Evolutionary conservation across 2,888 invertebrate genomes (phyloP).

Genomic region (Andrena marginata): DNA sequence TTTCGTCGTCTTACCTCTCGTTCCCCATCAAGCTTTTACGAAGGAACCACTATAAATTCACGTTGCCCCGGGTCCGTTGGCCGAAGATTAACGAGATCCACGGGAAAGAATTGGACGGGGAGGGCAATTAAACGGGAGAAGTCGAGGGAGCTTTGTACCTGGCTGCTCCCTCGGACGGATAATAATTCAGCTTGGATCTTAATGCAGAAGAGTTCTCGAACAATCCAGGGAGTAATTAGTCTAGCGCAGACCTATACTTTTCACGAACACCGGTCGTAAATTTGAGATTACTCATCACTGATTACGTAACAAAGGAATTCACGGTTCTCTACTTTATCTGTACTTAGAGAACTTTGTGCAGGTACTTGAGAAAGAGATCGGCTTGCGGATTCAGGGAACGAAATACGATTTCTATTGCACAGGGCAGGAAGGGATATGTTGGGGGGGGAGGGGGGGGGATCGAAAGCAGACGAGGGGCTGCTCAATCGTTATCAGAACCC

Average conservation of each 20-base stretch:
- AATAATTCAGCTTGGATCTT: neutral
- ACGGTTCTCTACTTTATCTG: neutral
- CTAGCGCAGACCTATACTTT: too few relatives aligned
- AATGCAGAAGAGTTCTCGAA: neutral
- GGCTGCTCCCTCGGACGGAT: neutral
- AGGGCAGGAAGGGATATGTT: neutral
- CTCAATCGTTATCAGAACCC: neutral
- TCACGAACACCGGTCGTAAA: too few relatives aligned
- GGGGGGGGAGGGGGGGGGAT: neutral
- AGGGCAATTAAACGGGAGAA: neutral
- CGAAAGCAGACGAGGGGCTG: neutral
- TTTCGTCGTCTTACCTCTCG: constrained; percentile 16
- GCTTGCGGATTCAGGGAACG: neutral
- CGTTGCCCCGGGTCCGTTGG: neutral
- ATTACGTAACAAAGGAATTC: too few relatives aligned
- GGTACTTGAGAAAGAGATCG: too few relatives aligned
- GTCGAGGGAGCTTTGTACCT: neutral
- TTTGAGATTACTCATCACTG: too few relatives aligned
- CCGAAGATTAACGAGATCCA: constrained; percentile 4
- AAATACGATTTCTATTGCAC: neutral
- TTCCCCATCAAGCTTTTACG: constrained; percentile 34
- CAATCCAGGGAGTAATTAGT: too few relatives aligned
- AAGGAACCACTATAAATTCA: constrained; percentile 22
- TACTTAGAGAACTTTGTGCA: neutral
- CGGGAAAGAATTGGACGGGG: neutral